Evolutionary conservation across 2,797 vertebrate species (phyloP).

Genomic region (Pteropus rufus): DNA sequence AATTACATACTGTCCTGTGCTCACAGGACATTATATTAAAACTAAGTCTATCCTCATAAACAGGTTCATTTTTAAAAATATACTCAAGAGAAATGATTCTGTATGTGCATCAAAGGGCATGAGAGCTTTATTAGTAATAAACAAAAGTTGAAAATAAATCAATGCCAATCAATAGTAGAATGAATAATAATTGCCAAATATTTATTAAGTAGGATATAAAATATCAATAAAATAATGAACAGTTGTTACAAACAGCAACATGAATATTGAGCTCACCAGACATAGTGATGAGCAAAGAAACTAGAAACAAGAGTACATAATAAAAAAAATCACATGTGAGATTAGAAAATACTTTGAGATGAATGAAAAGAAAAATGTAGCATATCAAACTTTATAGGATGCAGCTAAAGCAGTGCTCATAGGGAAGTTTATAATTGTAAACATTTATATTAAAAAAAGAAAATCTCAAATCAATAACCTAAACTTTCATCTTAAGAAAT

Average conservation of each 20-base stretch:
- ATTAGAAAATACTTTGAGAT: not conserved
- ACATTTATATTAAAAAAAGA: not conserved
- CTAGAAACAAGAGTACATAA: not conserved
- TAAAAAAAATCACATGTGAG: not conserved
- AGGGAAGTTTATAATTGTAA: not conserved
- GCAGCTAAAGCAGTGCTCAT: not conserved
- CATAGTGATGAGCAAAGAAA: not conserved
- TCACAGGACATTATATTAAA: not conserved
- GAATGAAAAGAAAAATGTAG: not conserved
- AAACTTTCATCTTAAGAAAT: not conserved
- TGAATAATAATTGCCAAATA: not conserved
- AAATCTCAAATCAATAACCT: not conserved
- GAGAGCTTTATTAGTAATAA: not conserved
- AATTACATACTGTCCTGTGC: not conserved
- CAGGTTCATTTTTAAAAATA: not conserved
- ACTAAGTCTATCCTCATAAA: not conserved
- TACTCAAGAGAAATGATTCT: not conserved
- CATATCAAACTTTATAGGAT: not conserved
- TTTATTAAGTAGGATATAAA: not conserved
- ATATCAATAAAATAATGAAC: not conserved
- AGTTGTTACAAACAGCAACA: not conserved
- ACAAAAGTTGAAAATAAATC: not conserved
- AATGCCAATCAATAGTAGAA: not conserved
- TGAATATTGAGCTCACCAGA: not conserved
- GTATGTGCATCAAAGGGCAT: not conserved